Evolutionary conservation across 2,797 vertebrate genomes (phyloP), one percentile per base, ranked within the genome.

Genomic region (Alfaro cultratus): DNA sequence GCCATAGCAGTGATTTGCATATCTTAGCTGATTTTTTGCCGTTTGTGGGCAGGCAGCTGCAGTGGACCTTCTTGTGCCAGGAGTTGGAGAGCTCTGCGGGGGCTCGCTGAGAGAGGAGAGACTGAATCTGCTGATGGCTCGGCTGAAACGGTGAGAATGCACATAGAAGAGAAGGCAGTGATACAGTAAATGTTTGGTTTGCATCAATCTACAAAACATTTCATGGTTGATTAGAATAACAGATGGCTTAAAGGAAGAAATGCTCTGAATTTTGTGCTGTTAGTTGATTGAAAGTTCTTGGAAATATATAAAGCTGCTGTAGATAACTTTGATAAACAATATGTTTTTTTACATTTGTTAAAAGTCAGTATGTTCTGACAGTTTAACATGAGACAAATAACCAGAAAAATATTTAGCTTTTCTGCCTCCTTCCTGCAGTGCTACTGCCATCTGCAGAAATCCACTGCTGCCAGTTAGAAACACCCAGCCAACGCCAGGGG

Each of bases 31-130:
- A 85, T 62, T 53, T 81, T 67, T n/a, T 86, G 83, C 70, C 26
- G 0, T 87, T 84, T 64, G 83, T 86, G 83, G 84, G 83, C 92
- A 99, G 99, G 97, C 96, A 62, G 97, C 98, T 86, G 98, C 99
- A 45, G 97, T 99, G 85, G 99, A 99, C 92, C 97, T 99, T 34
- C 95, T 99, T 0, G 96, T 99, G 80, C 98, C 99, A 55, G 97
- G 96, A 80, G 92, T 98, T n/a, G 99, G 99, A 76, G 98, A 99
- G 91, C 92, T 99, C 81, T 99, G 96, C 77, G 99, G 99, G 81
- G 99, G 98, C 81, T 97, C 98, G 45, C 95, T 99, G 77, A 97
- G 98, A 89, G 99, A 99, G 76, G 99, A 99, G 85, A 95, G 98
- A 75, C 93, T 95, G 80, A 94, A 96, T 75, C 84, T 97, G 82